A percentile compares a stretch with the other conserved stretches of the same genome.
phyloP scores from a whole-genome alignment of 2,113 vertebrate genomes.

The Mesitornis unicolor region DNA sequence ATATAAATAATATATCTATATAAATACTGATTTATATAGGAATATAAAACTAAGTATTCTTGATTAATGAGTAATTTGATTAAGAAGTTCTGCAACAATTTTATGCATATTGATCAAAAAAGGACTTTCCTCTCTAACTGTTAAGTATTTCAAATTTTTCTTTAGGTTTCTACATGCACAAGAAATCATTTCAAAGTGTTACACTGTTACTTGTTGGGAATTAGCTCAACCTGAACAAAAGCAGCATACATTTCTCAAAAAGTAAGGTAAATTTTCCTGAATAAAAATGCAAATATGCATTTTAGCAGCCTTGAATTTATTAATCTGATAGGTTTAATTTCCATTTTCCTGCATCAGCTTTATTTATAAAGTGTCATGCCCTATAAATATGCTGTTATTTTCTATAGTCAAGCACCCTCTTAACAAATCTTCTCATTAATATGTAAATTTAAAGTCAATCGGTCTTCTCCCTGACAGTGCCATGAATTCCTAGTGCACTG shows the following conservation, averaged over 20 bases:
- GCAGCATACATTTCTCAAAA: conserved; percentile 9
- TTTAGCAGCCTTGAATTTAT: conserved; percentile 95
- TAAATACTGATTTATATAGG: too few relatives aligned
- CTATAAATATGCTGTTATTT: conserved; percentile 98
- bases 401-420: conserved; percentile 94
- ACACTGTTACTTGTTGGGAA: conserved; percentile 39
- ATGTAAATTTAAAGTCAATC: conserved; percentile 99
- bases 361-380: conserved; percentile 99
- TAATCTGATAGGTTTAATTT: conserved; percentile 99
- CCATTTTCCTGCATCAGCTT: conserved; percentile 99
- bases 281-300: conserved; percentile 96
- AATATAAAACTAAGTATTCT: not conserved
- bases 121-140: not conserved
- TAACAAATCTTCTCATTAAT: conserved; percentile 99
- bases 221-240: conserved; percentile 51
- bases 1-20: too few relatives aligned
- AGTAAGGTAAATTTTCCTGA: conserved; percentile 74
- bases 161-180: not conserved
- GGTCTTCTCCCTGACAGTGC: conserved; percentile 91
- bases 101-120: not conserved
- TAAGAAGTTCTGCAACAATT: not conserved
- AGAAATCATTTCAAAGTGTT: conserved; percentile 4
- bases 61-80: not conserved
- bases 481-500: conserved; percentile 92
- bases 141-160: not conserved